Evolutionary conservation across 2,113 vertebrate genomes (phyloP), one percentile per base, ranked within the genome.

Genomic region (Colossoma macropomum): DNA sequence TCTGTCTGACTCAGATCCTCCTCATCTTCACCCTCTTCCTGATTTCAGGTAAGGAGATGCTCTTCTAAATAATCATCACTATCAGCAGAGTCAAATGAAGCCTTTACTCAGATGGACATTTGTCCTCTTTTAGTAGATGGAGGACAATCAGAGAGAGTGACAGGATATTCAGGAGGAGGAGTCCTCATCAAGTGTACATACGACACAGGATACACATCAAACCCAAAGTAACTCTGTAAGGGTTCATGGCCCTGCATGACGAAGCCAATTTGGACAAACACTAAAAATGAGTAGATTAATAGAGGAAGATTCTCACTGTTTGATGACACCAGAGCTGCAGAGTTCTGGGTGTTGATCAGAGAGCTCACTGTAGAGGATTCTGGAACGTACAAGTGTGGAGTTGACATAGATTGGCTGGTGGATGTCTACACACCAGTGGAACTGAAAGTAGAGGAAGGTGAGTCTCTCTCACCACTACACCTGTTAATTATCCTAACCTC

Each of bases 1-100:
- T 52, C 16, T n/a, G n/a, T n/a, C n/a, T 45, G 34, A 52, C 16
- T 52, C 50, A n/a, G n/a, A n/a, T n/a, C n/a, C n/a, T n/a, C n/a
- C n/a, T n/a, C n/a, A n/a, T n/a, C 11, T 0, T 86, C 21, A 17
- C 75, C 10, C 56, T 88, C 75, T 91, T 32, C 30, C 84, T 80
- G 85, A 68, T 91, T 34, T 86, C 87, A 75, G 90, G 92, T 92
- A 59, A 88, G 87, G 56, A 66, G 19, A 25, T n/a, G 23, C 27
- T 34, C 75, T 56, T 54, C 32, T 62, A 34, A 0, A 71, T 69
- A 13, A 69, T 34, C 28, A 34, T 0, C 66, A 38, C 28, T 23
- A 21, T 69, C 66, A 30, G 27, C 72, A 81, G 0, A 17, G 75
- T 84, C 73, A n/a, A 8, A 52, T 77, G 89, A 89, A 34, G 86